Evolutionary conservation across 2,888 invertebrate genomes (phyloP), one percentile per base, ranked within the genome.

Genomic region (Hemicrepidius hirtus): DNA sequence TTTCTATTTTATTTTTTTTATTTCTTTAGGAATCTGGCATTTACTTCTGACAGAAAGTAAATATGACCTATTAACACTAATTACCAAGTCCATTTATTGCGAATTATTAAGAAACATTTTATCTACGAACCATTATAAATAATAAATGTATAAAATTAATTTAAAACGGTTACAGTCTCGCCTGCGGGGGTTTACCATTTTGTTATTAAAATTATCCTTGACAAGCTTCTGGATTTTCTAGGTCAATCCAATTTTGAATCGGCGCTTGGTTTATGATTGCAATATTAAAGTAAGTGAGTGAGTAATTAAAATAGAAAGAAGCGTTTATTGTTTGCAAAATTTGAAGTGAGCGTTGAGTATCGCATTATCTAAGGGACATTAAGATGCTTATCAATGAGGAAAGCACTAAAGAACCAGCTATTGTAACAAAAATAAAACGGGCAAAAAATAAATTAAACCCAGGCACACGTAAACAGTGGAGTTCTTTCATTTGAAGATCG

Each of bases 401-500:
- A 55, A 73, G 46, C 64, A 64, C 74, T 66, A 68, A 71, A 71
- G 70, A 74, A 74, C 65, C 74, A 72, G 59, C 59, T 66, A 75
- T 75, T 72, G 75, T 75, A 73, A 67, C 72, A 69, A 73, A 69
- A 73, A 75, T 73, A 75, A 75, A 73, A 75, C 64, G 71, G 63
- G 74, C 68, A 66, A 75, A 71, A 75, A 75, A 69, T 75, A 75
- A 75, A 75, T 75, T 73, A 73, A 73, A 73, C 65, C 72, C 67
- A 63, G 68, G 65, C 68, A 75, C 72, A 75, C 71, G 67, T 74
- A 74, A 72, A 76, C 74, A 76, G 76, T 73, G 66, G 73, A 71
- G 72, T 71, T 75, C 76, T 76, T 76, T 76, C 76, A 76, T 76
- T 75, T 76, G 66, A 66, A 74, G 74, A 74, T 74, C 67, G 71